Base-by-base conservation (phyloP, 2,797 vertebrate genomes). In the Anguilla obscura region DNA sequence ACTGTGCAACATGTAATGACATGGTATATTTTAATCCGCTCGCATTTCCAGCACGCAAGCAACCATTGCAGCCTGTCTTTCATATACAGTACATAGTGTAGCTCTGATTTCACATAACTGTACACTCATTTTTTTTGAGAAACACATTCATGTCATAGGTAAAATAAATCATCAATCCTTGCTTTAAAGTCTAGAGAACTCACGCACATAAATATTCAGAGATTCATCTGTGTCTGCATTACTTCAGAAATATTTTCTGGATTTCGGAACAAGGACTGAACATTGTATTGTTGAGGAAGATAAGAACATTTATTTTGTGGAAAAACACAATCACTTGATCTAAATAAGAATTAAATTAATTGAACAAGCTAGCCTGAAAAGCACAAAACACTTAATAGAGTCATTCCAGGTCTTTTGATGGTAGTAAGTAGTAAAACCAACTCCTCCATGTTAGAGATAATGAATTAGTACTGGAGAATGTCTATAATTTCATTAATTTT, bases 81-180 rank as follows among this genome's bases (percentile, higher is more conserved):
- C 93, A 88, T 90, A 90, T 90, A 93, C 93, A 87, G 94, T 18
- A 52, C 12, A 52, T 52, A 52, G 92, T 89, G 88, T 91, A 92
- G 91, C 92, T 93, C 93, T 88, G 54, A 91, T 90, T 93, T 91
- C 92, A 92, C 90, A 90, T 96, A 96, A 96, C 96, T 96, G 95
- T 40, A 40, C 36, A 40, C 36, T 40, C 36, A 3, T 40, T 40
- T 40, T 40, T 96, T 95, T 88, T 89, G 93, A 94, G 94, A 90
- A 91, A 89, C 89, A 93, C 89, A 93, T 94, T 92, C 92, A 93
- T 93, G 94, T 93, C 93, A 91, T 93, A 21, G 66, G 80, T 85
- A 66, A 85, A 58, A 84, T 45, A 45, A 74, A 84, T 88, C 60
- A 88, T 66, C 80, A 12, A 63, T 88, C 82, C 66, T 1, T 85